Evolutionary conservation across 1,140 invertebrate species (phyloP), one percentile per base, ranked within the genome.

Genomic region (Dinothrombium tinctorium): DNA sequence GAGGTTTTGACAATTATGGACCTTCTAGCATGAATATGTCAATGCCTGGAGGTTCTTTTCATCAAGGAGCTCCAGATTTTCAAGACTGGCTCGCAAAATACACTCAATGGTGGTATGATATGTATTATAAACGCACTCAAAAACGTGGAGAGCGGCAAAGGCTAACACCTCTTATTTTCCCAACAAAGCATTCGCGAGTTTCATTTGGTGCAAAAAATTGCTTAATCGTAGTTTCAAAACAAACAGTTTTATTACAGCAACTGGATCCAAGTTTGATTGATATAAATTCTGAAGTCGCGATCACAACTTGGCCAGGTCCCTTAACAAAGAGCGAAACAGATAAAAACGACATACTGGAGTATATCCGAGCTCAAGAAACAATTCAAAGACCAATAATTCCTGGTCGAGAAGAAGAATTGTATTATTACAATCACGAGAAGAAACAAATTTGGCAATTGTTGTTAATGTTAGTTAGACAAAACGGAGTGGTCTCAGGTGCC

Each of bases 361-460:
- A 23, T 23, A 31, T 40, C 12, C 1, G 11, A 40, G 20, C 4
- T 15, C 39, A 40, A 33, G 39, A 40, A 11, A 21, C 19, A 4
- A 1, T n/a, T 22, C 19, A 15, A 8, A 14, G 28, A 7, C 25
- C 24, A 26, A 21, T 21, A 5, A 21, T n/a, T 3, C 12, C 17
- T 20, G 11, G 7, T 11, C 22, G 19, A 21, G 6, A n/a, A 33
- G 9, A 20, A 12, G 26, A 42, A 9, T 33, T 31, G 33, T 40
- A 19, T 7, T 21, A 17, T 19, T 26, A 35, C 22, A 38, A 43
- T 37, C 33, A 31, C 19, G 31, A 46, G 32, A 24, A 37, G 21
- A 38, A 31, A 12, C 40, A 45, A 22, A 46, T 46, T 38, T 37
- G 44, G 17, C 26, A 42, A 33, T 12, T 46, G 20, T 25, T 46